Conservation (phyloP, 2,888 invertebrate species). For the Melanophora roralis region DNA sequence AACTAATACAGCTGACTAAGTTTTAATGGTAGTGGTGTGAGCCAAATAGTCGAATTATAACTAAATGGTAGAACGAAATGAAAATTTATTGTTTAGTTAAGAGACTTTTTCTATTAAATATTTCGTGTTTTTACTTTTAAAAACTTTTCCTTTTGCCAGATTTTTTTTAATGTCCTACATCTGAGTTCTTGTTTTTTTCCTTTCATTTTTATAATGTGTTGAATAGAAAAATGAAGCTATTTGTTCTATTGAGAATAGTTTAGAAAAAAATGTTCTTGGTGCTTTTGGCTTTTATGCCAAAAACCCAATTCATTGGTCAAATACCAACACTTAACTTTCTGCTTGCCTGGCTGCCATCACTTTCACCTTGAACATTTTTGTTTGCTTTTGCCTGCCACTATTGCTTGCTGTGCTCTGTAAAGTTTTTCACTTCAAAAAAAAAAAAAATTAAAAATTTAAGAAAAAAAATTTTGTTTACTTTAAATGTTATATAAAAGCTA, state of each 20-base stretch:
- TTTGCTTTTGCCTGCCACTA: too few relatives aligned
- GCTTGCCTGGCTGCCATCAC: slow-evolving; percentile 44
- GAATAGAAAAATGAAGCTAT: slow-evolving; percentile 33
- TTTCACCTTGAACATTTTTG: slow-evolving; percentile 37
- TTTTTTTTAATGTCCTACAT: neutral
- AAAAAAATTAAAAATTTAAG: neutral
- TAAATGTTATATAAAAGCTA: neutral
- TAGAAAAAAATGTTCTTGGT: slow-evolving; percentile 2
- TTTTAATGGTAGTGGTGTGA: neutral
- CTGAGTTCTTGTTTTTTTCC: neutral
- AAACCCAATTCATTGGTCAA: slow-evolving; percentile 46
- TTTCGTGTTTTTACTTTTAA: neutral
- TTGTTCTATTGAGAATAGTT: slow-evolving; percentile 27
- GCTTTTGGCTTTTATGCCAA: slow-evolving; percentile 33
- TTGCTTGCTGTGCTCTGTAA: neutral
- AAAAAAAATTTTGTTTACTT: too few relatives aligned
- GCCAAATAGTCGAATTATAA: neutral
- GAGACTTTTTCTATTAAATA: neutral
- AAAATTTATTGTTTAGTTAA: slow-evolving; percentile 42
- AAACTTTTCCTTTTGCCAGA: neutral
- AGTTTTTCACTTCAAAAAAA: neutral
- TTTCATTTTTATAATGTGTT: neutral
- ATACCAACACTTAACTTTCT: slow-evolving; percentile 53
- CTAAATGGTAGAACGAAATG: neutral
- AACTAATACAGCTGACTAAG: neutral